Base-by-base conservation (phyloP, 1,140 invertebrate genomes). In the Cylas formicarius region DNA sequence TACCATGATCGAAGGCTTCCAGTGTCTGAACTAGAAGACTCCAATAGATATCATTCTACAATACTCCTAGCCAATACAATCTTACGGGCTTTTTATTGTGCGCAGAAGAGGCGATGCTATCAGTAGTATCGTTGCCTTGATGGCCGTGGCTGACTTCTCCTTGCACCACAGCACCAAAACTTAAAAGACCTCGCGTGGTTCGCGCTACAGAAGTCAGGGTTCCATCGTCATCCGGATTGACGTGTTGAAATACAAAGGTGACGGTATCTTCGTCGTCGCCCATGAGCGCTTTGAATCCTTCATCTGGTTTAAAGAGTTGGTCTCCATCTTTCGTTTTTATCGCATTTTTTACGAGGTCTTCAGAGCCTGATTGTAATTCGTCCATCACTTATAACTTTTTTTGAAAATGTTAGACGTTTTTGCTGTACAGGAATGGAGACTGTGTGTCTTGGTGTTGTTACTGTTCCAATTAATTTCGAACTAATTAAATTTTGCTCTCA, bases 161-260 rank as follows among this genome's bases (percentile, higher is more conserved):
- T 14, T 41, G 41, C 20, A 48, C 45, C 5, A 42, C 32, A 10
- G 45, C 45, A 4, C 45, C 45, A 36, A 48, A 48, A 21, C 45
- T 48, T 4, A 48, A 19, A 38, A 48, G 34, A 9, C 45, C 45
- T 23, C 45, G 26, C 8, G 45, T 48, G 1, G 45, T 48, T 20
- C 36, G 34, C 1, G 45, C 45, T 11, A 48, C 45, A 7, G 28
- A 41, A 7, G 45, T 48, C 7, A 48, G 18, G 1, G 32, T 35
- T 13, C 32, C 11, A 8, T 48, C 45, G 4, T 31, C 29, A 9
- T 48, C 38, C 2, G 45, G 38, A 29, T 28, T 48, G 3, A 48
- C 24, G 20, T 48, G 45, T 18, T 48, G 45, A 22, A 48, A 48
- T n/a, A 48, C 45, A 28, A 48, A 48, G n/a, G 45, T 27, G 2